phyloP scores from a whole-genome alignment of 1,140 invertebrate genomes.

The Musca vetustissima region DNA sequence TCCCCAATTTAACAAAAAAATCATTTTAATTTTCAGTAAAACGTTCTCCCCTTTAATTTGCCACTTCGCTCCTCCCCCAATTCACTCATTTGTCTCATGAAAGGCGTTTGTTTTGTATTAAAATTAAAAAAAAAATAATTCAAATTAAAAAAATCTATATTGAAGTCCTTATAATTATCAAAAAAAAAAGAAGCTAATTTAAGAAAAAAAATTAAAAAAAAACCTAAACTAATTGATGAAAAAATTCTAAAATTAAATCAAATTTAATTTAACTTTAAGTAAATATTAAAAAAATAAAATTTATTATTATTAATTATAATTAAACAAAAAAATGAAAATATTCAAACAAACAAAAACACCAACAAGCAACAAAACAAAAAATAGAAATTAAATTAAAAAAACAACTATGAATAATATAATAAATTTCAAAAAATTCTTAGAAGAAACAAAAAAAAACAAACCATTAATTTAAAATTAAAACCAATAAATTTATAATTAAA shows the following conservation, averaged over 20 bases:
- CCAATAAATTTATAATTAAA: conserved; percentile 23
- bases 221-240: not conserved
- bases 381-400: conserved; percentile 8
- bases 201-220: conserved; percentile 17
- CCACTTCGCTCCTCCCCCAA: too few relatives aligned
- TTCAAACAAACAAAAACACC: conserved; percentile 18
- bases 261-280: conserved; percentile 23
- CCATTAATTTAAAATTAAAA: conserved; percentile 10
- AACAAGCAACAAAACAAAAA: conserved; percentile 14
- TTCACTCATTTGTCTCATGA: too few relatives aligned
- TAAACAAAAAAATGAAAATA: too few relatives aligned
- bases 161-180: not conserved
- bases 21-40: too few relatives aligned
- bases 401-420: conserved; percentile 12
- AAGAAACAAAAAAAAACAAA: not conserved
- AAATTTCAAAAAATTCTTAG: conserved; percentile 5
- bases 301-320: conserved; percentile 4
- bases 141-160: too few relatives aligned
- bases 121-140: too few relatives aligned
- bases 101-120: too few relatives aligned
- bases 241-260: conserved; percentile 22
- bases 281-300: not conserved
- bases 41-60: too few relatives aligned
- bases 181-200: conserved; percentile 12
- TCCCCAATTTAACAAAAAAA: too few relatives aligned